A percentile compares a stretch with the other conserved stretches of the same genome.
phyloP scores from a whole-genome alignment of 2,888 invertebrate genomes.

The Campoplex capitator region DNA sequence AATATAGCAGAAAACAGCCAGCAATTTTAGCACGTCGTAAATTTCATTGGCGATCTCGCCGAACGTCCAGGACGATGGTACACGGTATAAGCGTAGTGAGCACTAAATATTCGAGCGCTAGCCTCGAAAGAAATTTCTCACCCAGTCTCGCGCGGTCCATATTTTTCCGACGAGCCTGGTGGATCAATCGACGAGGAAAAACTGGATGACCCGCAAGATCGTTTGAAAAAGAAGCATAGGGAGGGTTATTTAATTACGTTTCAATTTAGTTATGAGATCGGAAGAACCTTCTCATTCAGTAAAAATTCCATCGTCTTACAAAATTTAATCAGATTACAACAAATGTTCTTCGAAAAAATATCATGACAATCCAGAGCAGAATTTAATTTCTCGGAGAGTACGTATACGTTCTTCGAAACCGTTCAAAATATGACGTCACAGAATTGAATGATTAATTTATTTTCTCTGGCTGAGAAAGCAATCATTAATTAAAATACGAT shows the following conservation, averaged over 20 bases:
- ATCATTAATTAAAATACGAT: background rate
- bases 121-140: slow-evolving; percentile 44
- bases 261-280: background rate
- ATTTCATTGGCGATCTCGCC: slow-evolving; percentile 66
- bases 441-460: background rate
- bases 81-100: slow-evolving; percentile 41
- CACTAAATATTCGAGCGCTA: slow-evolving; percentile 47
- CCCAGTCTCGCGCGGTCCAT: slow-evolving; percentile 27
- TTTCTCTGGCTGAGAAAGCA: background rate
- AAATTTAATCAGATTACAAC: no score
- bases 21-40: slow-evolving; percentile 74
- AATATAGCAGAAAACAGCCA: slow-evolving; percentile 71
- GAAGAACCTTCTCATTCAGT: no score
- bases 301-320: no score
- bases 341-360: no score
- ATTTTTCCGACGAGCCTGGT: slow-evolving; percentile 29
- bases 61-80: slow-evolving; percentile 51
- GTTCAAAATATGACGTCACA: background rate
- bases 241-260: background rate
- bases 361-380: background rate
- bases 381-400: background rate
- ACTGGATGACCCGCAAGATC: background rate
- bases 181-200: slow-evolving; percentile 9
- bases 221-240: background rate
- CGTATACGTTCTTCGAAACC: background rate